Evolutionary conservation across 1,140 invertebrate genomes (phyloP).

Genomic region (Drosophila lini): DNA sequence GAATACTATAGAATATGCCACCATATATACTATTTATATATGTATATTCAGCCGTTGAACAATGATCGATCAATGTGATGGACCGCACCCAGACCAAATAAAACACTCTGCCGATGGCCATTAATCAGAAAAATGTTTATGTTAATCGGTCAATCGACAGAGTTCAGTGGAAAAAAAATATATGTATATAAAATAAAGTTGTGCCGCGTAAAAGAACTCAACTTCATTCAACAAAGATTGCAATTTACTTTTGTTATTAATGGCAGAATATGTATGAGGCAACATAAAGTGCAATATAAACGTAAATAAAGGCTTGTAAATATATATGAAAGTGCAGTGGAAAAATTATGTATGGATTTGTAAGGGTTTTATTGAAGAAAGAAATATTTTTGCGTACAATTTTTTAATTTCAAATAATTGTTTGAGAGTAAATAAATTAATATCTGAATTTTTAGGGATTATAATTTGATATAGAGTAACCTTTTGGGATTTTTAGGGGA

Average conservation of each 20-base stretch:
- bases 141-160: slow-evolving; percentile 39
- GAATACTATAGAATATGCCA: slow-evolving; percentile 32
- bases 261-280: slow-evolving; percentile 17
- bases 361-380: neutral
- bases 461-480: neutral
- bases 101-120: slow-evolving; percentile 32
- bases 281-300: slow-evolving; percentile 3
- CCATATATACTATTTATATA: slow-evolving; percentile 11
- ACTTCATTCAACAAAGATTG: slow-evolving; percentile 30
- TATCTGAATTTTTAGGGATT: neutral
- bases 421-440: too few relatives aligned
- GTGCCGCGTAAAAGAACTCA: slow-evolving; percentile 22
- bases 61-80: slow-evolving; percentile 58
- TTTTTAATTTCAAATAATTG: neutral
- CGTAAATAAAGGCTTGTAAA: slow-evolving; percentile 7
- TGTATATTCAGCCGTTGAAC: slow-evolving; percentile 27
- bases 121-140: slow-evolving; percentile 46
- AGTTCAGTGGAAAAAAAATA: slow-evolving; percentile 7
- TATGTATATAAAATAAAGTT: neutral
- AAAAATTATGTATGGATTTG: neutral
- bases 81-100: slow-evolving; percentile 45
- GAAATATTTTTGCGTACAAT: neutral
- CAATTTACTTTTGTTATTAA: slow-evolving; percentile 35
- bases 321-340: neutral
- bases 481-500: too few relatives aligned